Evolutionary conservation across 2,888 invertebrate species (phyloP), one percentile per base, ranked within the genome.

Genomic region (Plebejus melissa): DNA sequence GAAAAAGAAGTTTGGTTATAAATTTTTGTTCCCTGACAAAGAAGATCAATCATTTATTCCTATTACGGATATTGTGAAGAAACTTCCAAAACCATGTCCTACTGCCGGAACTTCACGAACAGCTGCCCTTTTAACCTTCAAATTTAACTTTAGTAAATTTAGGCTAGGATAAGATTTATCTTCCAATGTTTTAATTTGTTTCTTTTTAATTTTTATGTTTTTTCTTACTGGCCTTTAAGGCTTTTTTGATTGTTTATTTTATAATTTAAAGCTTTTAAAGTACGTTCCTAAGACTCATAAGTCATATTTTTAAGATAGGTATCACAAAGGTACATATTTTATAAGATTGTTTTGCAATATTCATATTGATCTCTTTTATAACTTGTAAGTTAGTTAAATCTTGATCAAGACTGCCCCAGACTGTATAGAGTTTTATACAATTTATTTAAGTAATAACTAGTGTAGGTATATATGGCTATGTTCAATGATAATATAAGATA

Each of bases 101-200:
- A 74, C 74, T 74, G 54, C 69, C 54, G 38, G 38, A 38, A 38
- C 38, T 38, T 76, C 74, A 38, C 69, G 74, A 41, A 74, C 76
- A 74, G 76, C 76, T 74, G 74, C 74, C 65, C 54, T 74, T 41
- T 76, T 76, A 69, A 74, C 65, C 16, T 76, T 69, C 41, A 76
- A 74, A 69, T 76, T 76, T 69, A 60, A 76, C n/a, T 57, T 57
- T 57, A 57, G 54, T 57, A 57, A 57, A 57, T 57, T 57, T 57
- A 57, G 16, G 16, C 54, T 57, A 57, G 54, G 54, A 50, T 57
- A 16, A 57, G 54, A 4, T 57, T 4, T 57, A 57, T 16, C 16
- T 57, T 16, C 54, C 54, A 57, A 22, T 50, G 38, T 69, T n/a
- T 69, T 46, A 50, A 75, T 36, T 36, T 36, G 36, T 75, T 75